A percentile compares a stretch with the other conserved stretches of the same genome.
phyloP scores from a whole-genome alignment of 2,888 invertebrate genomes.

The Nasonovia ribisnigri region DNA sequence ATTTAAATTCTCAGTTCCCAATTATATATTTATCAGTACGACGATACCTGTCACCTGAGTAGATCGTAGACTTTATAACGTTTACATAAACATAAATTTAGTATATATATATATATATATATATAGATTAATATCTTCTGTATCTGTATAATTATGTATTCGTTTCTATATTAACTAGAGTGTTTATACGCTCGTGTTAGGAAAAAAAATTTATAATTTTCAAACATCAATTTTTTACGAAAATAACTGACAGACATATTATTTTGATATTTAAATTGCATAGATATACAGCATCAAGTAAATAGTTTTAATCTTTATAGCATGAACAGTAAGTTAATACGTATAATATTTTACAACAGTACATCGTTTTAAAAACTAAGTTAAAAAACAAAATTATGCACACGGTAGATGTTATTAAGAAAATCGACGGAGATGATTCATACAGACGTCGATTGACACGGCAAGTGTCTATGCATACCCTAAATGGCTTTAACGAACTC shows the following conservation, averaged over 20 bases:
- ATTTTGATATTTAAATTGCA: background rate
- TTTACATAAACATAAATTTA: background rate
- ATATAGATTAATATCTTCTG: background rate
- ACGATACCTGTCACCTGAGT: background rate
- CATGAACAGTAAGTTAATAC: background rate
- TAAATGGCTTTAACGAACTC: constrained; percentile 79
- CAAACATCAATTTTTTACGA: background rate
- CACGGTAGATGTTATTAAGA: background rate
- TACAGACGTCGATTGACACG: constrained; percentile 32
- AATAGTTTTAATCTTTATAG: background rate
- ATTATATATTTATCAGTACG: background rate
- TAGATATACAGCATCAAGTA: background rate
- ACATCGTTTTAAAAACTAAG: background rate
- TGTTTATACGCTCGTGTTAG: background rate
- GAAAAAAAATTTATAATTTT: background rate
- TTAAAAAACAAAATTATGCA: background rate
- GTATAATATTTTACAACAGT: background rate
- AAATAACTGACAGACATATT: background rate
- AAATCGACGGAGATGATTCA: background rate
- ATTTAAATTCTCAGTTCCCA: background rate
- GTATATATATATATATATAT: background rate
- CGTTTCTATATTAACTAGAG: constrained; percentile 12
- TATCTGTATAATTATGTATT: background rate
- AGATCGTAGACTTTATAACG: background rate
- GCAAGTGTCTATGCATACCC: constrained; percentile 56